Evolutionary conservation across 2,797 vertebrate genomes (phyloP).

Genomic region (Tauraco hartlaubi): DNA sequence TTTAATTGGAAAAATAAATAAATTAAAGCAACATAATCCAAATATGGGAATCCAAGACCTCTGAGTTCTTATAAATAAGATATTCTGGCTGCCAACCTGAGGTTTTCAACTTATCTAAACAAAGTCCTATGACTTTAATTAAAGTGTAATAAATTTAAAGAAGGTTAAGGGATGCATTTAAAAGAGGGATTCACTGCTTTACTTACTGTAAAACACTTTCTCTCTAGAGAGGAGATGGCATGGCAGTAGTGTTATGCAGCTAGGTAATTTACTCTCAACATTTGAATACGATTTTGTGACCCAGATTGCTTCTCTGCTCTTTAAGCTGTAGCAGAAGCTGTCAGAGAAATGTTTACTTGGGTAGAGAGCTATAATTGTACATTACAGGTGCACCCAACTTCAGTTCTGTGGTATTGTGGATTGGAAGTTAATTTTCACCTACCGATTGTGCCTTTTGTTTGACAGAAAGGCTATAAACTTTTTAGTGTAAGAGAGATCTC

Average conservation of each 20-base stretch:
- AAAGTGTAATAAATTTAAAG: constrained; percentile 54
- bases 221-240: neutral
- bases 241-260: neutral
- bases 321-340: neutral
- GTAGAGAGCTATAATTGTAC: neutral
- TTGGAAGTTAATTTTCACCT: constrained; percentile 29
- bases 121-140: constrained; percentile 53
- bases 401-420: neutral
- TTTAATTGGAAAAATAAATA: constrained; percentile 73
- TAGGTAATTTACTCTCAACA: neutral
- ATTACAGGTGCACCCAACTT: neutral
- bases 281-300: neutral
- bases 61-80: constrained; percentile 45
- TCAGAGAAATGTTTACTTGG: neutral
- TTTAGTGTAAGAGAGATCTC: neutral
- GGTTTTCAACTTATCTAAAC: constrained; percentile 29
- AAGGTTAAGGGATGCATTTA: neutral
- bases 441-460: neutral
- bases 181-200: neutral
- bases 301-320: neutral
- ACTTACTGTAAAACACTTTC: neutral
- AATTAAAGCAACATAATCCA: constrained; percentile 30
- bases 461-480: neutral
- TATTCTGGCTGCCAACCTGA: constrained; percentile 31
- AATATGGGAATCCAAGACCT: neutral